These are phyloP conservation scores for Meriones psammophilus DNA, from an alignment of 2,797 vertebrate genomes.

Conservation along the genomic window DNA sequence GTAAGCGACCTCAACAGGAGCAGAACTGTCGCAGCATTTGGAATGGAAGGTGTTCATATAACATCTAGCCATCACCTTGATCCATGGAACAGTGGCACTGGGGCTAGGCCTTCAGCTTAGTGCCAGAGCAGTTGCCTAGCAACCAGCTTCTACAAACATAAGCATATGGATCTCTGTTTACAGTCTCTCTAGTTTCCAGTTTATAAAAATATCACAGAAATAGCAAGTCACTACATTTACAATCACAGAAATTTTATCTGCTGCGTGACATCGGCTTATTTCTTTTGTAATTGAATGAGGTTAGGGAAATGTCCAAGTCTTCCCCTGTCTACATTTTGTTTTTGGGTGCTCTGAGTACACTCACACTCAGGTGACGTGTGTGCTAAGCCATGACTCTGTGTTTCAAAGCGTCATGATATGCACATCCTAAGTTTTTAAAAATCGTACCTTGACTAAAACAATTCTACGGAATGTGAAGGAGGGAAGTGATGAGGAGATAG, in stretches of 20 bases:
- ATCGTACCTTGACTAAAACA: neutral
- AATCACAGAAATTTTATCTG: neutral
- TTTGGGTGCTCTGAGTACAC: neutral
- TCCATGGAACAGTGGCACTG: no score
- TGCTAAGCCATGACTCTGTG: neutral
- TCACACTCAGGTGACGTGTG: neutral
- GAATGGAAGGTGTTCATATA: neutral
- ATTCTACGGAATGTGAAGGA: neutral
- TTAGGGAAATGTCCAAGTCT: neutral
- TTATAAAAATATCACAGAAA: constrained; percentile 9
- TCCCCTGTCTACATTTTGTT: neutral
- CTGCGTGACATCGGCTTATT: neutral
- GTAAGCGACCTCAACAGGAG: neutral
- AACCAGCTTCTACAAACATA: constrained; percentile 7
- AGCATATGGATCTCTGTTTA: neutral
- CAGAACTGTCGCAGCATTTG: neutral
- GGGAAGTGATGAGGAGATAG: neutral
- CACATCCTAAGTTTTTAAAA: neutral
- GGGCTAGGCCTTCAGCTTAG: neutral
- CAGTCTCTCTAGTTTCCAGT: neutral
- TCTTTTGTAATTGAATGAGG: neutral
- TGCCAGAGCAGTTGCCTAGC: neutral
- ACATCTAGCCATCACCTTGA: neutral
- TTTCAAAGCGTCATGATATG: neutral
- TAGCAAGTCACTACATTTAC: neutral